Evolutionary conservation across 1,140 invertebrate genomes (phyloP), one percentile per base, ranked within the genome.

Genomic region (Papilio aristodemus): DNA sequence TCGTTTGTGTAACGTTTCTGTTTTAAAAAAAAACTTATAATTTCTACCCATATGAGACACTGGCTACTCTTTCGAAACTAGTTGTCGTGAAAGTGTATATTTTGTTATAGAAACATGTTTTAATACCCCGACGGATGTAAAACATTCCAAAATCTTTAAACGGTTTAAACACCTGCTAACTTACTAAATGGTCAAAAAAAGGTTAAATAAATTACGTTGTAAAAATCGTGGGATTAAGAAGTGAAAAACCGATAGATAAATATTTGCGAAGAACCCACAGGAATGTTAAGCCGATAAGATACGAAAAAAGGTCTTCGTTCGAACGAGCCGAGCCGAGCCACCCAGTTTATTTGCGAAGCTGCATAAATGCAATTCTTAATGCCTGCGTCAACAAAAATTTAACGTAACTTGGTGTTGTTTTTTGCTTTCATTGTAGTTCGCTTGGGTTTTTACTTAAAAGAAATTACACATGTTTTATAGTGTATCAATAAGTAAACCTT

Each of bases 221-320:
- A 36, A 32, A 59, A 32, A 14, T 57, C 19, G 57, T 32, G 7
- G 27, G 11, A 14, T 59, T 32, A 36, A 41, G 62, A 64, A 43
- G 62, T 64, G 39, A 46, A 64, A 64, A 41, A 64, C 37, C 62
- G 39, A 64, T 64, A 41, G 38, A 41, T 64, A 64, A 64, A 64
- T 64, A 64, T 64, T 64, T 64, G 38, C 22, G 14, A 64, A 41
- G 39, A 64, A 19, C 39, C 22, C 37, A 64, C 62, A 64, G 39
- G 22, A 64, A 62, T 38, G 59, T 39, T 62, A 62, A 19, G 38
- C 37, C 38, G 62, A 64, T 64, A 64, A 64, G 62, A 43, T 43
- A 64, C 38, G 62, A 46, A 64, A 64, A 64, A 64, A 64, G 14
- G 19, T 41, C 62, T 46, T 64, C 38, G 62, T 7, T 63, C 46